Base-by-base conservation (phyloP, 2,888 invertebrate genomes). In the Protonemura montana region DNA sequence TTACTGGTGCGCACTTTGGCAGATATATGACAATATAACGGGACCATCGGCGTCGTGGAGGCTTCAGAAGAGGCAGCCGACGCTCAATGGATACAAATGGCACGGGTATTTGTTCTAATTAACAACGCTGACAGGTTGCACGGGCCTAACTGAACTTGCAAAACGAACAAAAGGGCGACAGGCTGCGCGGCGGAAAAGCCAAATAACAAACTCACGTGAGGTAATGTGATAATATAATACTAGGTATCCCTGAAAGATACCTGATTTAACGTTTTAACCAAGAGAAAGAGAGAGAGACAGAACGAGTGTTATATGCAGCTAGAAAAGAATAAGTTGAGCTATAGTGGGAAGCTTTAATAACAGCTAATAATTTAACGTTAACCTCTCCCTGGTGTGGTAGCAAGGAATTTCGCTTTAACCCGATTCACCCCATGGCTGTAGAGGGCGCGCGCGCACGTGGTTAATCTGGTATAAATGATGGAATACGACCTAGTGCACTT, bases 381-480 rank as follows among this genome's bases (percentile, higher is more conserved):
- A 59, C 59, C 21, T 59, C 21, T 59, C 59, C 59, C 59, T 1
- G 59, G 59, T 21, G 59, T 2, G 3, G 59, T 3, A 59, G 21
- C 6, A 1, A 59, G 21, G 59, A 13, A 59, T 7, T 59, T 59
- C 13, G 6, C 6, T 13, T 21, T 59, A 16, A 21, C 3, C 59
- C 16, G 16, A 21, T 21, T 59, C 13, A 6, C 3, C 10, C 35
- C 35, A 3, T 10, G 59, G 59, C 1, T 59, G 7, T 59, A 59
- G 59, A 59, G 59, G 16, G 35, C 35, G 35, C 21, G n/a, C n/a
- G n/a, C n/a, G n/a, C n/a, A n/a, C n/a, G n/a, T 21, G 59, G 59
- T 59, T 59, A 59, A 59, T 59, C 59, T 59, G 59, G 59, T 21
- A 59, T 59, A 59, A 59, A 59, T 59, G 59, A 59, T 59, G 59